These are phyloP conservation scores for Labeo calbasu DNA, from an alignment of 2,797 vertebrate species.

Conservation along the genomic window DNA sequence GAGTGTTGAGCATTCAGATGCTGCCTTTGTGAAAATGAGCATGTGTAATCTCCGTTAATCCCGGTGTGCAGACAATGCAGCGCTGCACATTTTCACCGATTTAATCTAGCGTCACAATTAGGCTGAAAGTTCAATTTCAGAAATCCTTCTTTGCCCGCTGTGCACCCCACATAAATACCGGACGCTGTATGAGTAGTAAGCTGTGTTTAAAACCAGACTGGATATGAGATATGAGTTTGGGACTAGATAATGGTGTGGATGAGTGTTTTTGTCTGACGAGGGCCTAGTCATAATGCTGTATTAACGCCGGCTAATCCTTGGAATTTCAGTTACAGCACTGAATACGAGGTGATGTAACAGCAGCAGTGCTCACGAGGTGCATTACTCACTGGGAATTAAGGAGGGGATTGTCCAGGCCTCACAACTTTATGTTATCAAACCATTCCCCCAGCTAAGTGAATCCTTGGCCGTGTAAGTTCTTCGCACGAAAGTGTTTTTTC, in stretches of 20 bases:
- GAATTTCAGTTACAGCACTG: constrained; percentile 48
- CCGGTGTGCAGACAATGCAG: constrained; percentile 39
- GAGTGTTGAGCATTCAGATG: constrained; percentile 30
- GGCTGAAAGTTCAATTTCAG: constrained; percentile 21
- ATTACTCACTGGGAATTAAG: constrained; percentile 51
- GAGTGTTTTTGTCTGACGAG: constrained; percentile 30
- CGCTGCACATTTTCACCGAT: constrained; percentile 15
- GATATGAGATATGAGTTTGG: constrained; percentile 8
- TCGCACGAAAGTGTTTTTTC: constrained; percentile 69
- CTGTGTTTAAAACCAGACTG: constrained; percentile 7
- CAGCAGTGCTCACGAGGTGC: constrained; percentile 31
- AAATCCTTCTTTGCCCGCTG: constrained; percentile 12
- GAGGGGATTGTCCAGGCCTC: constrained; percentile 48
- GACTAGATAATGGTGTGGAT: not conserved
- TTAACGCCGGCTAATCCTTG: constrained; percentile 53
- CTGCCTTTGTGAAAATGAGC: constrained; percentile 46
- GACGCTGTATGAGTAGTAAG: not conserved
- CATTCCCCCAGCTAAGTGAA: constrained; percentile 28
- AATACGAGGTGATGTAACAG: constrained; percentile 49
- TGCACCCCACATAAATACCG: not conserved
- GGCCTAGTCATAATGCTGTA: constrained; percentile 42
- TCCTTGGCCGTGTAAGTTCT: not conserved
- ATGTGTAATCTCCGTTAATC: constrained; percentile 61
- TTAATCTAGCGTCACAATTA: constrained; percentile 45
- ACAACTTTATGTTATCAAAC: constrained; percentile 29